Conservation (phyloP, 1,140 invertebrate genomes). For the Lamellibrachia luymesi region DNA sequence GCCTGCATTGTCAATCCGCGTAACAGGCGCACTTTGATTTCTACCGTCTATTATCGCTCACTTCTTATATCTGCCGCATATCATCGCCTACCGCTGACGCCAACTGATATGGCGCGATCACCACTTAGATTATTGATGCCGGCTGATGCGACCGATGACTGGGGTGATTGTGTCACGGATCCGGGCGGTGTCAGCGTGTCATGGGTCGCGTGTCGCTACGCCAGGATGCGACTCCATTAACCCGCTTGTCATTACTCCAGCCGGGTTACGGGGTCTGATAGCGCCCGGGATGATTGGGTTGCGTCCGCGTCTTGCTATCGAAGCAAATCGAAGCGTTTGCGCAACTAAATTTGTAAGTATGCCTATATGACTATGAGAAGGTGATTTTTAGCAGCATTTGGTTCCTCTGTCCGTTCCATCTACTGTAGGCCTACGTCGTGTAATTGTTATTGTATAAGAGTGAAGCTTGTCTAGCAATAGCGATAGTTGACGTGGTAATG, state of each 20-base stretch:
- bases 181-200: neutral
- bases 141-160: neutral
- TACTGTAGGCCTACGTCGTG: too few species aligned
- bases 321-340: neutral
- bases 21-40: neutral
- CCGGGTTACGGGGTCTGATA: neutral
- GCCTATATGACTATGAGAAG: neutral
- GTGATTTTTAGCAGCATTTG: neutral
- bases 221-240: conserved; percentile 3
- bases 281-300: neutral
- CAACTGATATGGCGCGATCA: neutral
- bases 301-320: neutral
- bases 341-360: neutral
- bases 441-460: neutral
- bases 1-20: neutral
- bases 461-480: neutral
- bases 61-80: neutral
- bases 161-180: neutral
- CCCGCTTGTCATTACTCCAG: neutral
- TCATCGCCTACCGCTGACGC: neutral
- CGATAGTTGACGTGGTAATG: too few species aligned
- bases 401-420: neutral
- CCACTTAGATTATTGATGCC: neutral
- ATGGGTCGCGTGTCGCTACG: neutral
- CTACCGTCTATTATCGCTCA: neutral